Percentiles rank a stretch among this genome's conserved stretches.
These are phyloP conservation scores for Siniperca undulata DNA, from an alignment of 2,797 vertebrate species.

Conservation along the genomic window DNA sequence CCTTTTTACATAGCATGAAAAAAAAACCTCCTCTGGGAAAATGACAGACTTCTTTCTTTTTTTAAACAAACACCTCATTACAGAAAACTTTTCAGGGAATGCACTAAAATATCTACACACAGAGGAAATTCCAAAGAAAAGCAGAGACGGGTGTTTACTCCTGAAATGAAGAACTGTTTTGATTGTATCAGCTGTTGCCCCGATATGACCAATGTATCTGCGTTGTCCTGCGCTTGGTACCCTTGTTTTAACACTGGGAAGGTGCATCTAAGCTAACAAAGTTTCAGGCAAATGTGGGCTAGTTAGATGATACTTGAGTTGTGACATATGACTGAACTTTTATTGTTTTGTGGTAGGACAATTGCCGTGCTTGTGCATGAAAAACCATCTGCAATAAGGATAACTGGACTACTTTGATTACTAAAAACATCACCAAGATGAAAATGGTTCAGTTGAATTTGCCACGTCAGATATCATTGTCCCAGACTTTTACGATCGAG, in stretches of 20 bases:
- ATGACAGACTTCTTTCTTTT: conserved; percentile 42
- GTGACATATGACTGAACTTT: conserved; percentile 46
- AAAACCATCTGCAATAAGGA: conserved; percentile 20
- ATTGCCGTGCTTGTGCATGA: conserved; percentile 36
- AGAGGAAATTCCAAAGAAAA: conserved; percentile 74
- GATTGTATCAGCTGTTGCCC: conserved; percentile 59
- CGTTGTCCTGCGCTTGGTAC: conserved; percentile 36
- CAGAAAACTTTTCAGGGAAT: conserved; percentile 78
- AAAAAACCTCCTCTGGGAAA: conserved; percentile 49
- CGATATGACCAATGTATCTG: conserved; percentile 45
- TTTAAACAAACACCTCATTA: conserved; percentile 58
- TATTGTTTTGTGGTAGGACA: conserved; percentile 24
- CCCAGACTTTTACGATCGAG: neutral
- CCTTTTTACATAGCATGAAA: conserved; percentile 49
- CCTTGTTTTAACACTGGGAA: conserved; percentile 43
- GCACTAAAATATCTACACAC: conserved; percentile 69
- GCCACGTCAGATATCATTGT: neutral
- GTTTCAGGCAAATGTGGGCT: conserved; percentile 15
- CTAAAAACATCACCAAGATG: conserved; percentile 8
- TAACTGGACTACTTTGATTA: conserved; percentile 21
- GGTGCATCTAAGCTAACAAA: conserved; percentile 18
- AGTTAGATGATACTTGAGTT: conserved; percentile 39
- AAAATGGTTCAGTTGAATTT: conserved; percentile 16
- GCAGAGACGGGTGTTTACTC: conserved; percentile 48
- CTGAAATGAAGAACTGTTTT: conserved; percentile 63